Percentiles rank a stretch among this genome's conserved stretches.
phyloP scores from a whole-genome alignment of 2,113 vertebrate genomes.

The Rostratula benghalensis region DNA sequence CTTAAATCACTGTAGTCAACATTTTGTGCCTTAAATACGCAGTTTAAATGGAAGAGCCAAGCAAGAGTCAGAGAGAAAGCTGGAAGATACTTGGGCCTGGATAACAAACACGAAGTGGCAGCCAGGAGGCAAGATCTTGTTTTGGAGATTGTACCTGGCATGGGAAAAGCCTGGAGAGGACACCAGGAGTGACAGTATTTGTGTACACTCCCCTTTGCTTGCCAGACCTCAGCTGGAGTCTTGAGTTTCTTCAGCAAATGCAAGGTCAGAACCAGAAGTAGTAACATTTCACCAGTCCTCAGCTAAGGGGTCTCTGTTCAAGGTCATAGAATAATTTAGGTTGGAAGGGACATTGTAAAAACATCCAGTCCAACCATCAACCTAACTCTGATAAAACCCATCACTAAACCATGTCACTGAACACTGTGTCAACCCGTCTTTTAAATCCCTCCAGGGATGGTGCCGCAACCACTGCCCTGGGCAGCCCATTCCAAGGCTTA shows the following conservation, averaged over 20 bases:
- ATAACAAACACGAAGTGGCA: not conserved
- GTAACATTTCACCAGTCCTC: not conserved
- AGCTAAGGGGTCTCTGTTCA: not conserved
- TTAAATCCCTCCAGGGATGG: too few species aligned
- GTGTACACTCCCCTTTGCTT: not conserved
- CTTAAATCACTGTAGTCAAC: not conserved
- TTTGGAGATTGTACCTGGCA: not conserved
- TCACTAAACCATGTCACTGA: too few species aligned
- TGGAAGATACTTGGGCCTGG: not conserved
- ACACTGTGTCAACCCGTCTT: too few species aligned
- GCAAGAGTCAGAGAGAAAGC: not conserved
- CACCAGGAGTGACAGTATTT: not conserved
- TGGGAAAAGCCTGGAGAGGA: not conserved
- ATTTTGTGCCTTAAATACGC: not conserved
- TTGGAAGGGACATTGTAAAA: too few species aligned
- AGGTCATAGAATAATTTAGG: not conserved
- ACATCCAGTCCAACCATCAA: too few species aligned
- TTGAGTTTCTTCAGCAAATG: not conserved
- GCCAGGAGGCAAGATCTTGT: not conserved
- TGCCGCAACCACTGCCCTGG: too few species aligned
- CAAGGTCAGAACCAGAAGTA: not conserved
- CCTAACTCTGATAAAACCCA: too few species aligned
- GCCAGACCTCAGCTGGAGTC: not conserved
- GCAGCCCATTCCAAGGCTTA: too few species aligned
- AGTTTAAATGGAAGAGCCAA: not conserved